Base-by-base conservation (phyloP, 1,140 invertebrate species). In the Xylocopa sonorina region DNA sequence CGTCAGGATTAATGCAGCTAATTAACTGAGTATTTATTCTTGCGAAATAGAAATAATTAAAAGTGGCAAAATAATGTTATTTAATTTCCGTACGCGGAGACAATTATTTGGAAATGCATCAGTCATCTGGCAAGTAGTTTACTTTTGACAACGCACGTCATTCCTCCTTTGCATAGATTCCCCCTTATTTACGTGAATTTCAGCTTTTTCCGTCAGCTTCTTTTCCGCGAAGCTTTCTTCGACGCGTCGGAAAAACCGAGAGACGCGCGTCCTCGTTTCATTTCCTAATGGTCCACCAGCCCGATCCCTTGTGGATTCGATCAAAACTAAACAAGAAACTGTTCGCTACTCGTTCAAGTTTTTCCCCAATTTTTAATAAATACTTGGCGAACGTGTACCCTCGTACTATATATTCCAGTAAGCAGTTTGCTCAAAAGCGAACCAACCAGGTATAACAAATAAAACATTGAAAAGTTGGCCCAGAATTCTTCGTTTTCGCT, bases 241-340 rank as follows among this genome's bases (percentile, higher is more conserved):
- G 16, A 24, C 10, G 18, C 24, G 24, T 60, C 6, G 27, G 58
- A 55, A 55, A 18, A 73, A 73, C 27, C 34, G 14, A n/a, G 14
- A n/a, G 51, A 38, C 21, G 12, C 21, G 5, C 32, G 58, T 34
- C 12, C 66, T 24, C 66, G 50, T 71, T 71, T 78, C 77, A 72
- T 78, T 57, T 72, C 77, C 63, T 78, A 78, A 78, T 78, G 69
- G 46, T 48, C n/a, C 16, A 34, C 38, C 46, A 46, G 57, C 32
- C 34, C 48, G 43, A 73, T 78, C 58, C 55, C 18, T 34, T 9
- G 43, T 53, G 21, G 60, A 63, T 55, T 63, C 48, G 58, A 78
- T 73, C 46, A 50, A n/a, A 38, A 46, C 27, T 29, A 1, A 24
- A 38, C 38, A 62, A 32, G 55, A 71, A 72, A 50, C 58, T n/a